Percentiles rank a stretch among this genome's conserved stretches.
phyloP scores from a whole-genome alignment of 2,797 vertebrate genomes.

The Pangasius macronema region DNA sequence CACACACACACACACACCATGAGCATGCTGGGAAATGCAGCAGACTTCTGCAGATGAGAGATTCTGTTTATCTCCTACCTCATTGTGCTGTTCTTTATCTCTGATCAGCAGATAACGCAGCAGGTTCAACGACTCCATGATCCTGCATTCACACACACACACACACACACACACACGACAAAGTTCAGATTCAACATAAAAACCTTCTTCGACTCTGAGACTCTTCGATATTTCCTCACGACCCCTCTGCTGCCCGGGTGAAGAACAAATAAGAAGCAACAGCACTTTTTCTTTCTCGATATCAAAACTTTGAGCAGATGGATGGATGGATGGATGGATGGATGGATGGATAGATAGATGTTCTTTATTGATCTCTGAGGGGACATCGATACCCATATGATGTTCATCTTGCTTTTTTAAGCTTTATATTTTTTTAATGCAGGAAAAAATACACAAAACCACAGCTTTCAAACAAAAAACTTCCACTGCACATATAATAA shows the following conservation, averaged over 20 bases:
- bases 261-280: no score
- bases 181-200: background rate
- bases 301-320: background rate
- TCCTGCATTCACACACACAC: slow-evolving; percentile 64
- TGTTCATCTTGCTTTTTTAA: background rate
- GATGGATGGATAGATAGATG: background rate
- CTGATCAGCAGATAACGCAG: slow-evolving; percentile 92
- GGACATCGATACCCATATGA: background rate
- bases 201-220: background rate
- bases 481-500: no score
- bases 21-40: background rate
- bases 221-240: background rate
- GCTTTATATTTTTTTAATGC: background rate
- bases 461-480: background rate
- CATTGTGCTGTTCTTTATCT: slow-evolving; percentile 87
- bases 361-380: background rate
- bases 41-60: background rate
- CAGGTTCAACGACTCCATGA: slow-evolving; percentile 94
- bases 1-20: background rate
- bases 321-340: background rate
- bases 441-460: background rate
- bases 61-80: slow-evolving; percentile 70
- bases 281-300: background rate
- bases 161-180: background rate
- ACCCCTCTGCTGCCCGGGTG: no score